A percentile compares a stretch with the other conserved stretches of the same genome.
Evolutionary conservation across 2,888 invertebrate species (phyloP).

Genomic region (Cecidostiba fungosa): DNA sequence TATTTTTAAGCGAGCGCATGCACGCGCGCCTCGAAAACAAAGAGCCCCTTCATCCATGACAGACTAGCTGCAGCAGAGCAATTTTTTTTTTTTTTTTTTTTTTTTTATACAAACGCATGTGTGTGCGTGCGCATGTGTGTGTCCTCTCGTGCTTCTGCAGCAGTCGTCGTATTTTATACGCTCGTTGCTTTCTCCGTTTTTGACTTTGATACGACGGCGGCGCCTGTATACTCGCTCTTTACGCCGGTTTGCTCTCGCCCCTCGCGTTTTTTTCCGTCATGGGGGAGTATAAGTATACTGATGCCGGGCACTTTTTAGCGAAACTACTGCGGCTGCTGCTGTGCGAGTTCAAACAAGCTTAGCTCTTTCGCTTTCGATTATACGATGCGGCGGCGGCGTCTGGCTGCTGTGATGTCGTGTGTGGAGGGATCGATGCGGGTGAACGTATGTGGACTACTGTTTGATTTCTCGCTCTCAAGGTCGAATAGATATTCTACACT

Average conservation of each 20-base stretch:
- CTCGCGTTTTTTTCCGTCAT: neutral
- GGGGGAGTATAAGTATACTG: neutral
- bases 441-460: slow-evolving; percentile 1
- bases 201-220: slow-evolving; percentile 29
- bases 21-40: slow-evolving; percentile 50
- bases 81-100: no score
- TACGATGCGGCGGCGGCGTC: neutral
- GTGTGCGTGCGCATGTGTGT: neutral
- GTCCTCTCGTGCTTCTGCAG: neutral
- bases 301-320: neutral
- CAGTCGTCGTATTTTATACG: slow-evolving; percentile 21
- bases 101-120: neutral
- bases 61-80: neutral
- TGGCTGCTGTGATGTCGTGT: neutral
- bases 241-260: neutral
- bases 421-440: neutral
- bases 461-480: slow-evolving; percentile 4
- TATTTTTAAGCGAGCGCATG: neutral
- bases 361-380: slow-evolving; percentile 17
- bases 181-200: slow-evolving; percentile 4
- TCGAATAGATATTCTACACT: neutral
- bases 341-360: slow-evolving; percentile 33
- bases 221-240: neutral
- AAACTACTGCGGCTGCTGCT: neutral
- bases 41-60: slow-evolving; percentile 61